Evolutionary conservation across 64 coral and sea anemone genomes (phyloP).

Genomic region (Montipora foliosa): DNA sequence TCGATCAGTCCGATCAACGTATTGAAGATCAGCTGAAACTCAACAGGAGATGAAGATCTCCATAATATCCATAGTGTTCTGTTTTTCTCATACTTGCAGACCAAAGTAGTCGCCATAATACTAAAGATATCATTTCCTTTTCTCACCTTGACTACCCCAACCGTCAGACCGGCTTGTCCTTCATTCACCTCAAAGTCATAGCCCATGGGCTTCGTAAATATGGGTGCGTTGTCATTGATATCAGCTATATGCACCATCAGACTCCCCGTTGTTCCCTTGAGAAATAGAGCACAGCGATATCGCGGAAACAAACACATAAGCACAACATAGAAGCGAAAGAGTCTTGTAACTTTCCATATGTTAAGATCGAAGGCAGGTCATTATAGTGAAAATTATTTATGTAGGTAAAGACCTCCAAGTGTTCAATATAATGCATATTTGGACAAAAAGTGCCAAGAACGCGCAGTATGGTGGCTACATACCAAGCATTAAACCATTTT

Average conservation of each 20-base stretch:
- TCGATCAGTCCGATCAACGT: no score
- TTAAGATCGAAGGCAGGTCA: no score
- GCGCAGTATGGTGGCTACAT: no score
- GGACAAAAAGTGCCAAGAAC: no score
- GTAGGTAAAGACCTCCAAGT: no score
- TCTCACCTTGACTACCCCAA: conserved; percentile 80
- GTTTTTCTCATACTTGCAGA: no score
- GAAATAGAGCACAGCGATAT: neutral
- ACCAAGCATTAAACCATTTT: no score
- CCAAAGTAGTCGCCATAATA: neutral
- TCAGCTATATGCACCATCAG: conserved; percentile 64
- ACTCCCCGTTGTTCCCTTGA: conserved; percentile 59
- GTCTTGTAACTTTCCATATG: neutral
- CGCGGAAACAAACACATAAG: neutral
- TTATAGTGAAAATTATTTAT: no score
- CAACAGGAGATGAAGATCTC: no score
- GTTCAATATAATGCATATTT: neutral
- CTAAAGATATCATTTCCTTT: neutral
- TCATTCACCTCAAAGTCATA: conserved; percentile 83
- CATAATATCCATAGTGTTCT: no score
- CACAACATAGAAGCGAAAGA: neutral
- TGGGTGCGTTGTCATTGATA: conserved; percentile 82
- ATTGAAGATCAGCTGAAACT: no score
- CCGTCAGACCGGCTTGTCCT: conserved; percentile 68
- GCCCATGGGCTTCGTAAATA: conserved; percentile 72